Evolutionary conservation across 2,797 vertebrate genomes (phyloP), one percentile per base, ranked within the genome.

Genomic region (Scleropages formosus): DNA sequence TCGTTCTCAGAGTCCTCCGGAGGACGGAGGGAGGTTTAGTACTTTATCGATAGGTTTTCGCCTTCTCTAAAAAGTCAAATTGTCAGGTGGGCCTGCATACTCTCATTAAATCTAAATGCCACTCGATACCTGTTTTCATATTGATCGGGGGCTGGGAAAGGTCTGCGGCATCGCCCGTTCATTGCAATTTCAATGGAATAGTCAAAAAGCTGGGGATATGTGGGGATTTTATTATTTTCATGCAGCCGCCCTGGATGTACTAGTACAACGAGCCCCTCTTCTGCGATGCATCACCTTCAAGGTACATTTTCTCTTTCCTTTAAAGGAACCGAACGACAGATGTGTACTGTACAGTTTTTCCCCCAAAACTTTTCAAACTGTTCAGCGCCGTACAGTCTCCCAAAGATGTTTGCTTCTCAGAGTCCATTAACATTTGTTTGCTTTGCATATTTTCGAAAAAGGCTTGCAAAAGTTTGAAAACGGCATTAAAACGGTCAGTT

Each of bases 321-420:
- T 89, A 88, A 88, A 87, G 88, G 86, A 88, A 87, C 87, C 84
- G 80, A n/a, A n/a, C n/a, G n/a, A n/a, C n/a, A n/a, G n/a, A n/a
- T n/a, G n/a, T n/a, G n/a, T n/a, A n/a, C n/a, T n/a, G n/a, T 6
- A 39, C 39, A 39, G 2, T 39, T 39, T 39, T n/a, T n/a, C n/a
- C n/a, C n/a, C n/a, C 6, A 39, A 39, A 39, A 2, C 6, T 39
- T 39, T 39, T 2, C 6, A 2, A 39, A 39, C 39, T 6, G 31
- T 2, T 2, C 31, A 39, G 39, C 39, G 39, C 2, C 31, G 39
- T 2, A 39, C 6, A 39, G 31, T 39, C 31, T 39, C 31, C 31
- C 31, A 39, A 31, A 39, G 31, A 39, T 39, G 6, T 2, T 39
- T 39, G 2, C 31, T 6, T 39, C 31, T 6, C 31, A 6, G n/a